Evolutionary conservation across 2,888 invertebrate genomes (phyloP).

Genomic region (Nebria salina): DNA sequence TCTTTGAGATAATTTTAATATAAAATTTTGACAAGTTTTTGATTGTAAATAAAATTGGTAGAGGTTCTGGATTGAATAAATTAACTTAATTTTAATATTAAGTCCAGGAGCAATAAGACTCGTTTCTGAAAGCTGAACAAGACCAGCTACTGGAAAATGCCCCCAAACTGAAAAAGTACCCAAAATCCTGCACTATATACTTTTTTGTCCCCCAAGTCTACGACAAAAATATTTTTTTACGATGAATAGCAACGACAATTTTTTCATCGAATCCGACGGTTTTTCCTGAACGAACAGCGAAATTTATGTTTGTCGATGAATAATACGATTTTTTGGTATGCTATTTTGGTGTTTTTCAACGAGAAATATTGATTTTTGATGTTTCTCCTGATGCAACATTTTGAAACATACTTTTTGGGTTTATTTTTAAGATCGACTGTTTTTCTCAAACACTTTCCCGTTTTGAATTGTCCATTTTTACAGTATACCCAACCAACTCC

Average conservation of each 20-base stretch:
- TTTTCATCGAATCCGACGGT: not conserved
- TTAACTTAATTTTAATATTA: not conserved
- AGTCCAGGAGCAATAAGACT: conserved; percentile 36
- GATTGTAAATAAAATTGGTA: not conserved
- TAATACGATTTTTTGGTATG: not conserved
- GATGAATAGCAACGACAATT: not conserved
- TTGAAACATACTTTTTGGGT: conserved; percentile 2
- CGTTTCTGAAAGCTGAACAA: conserved; percentile 39
- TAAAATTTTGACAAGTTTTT: not conserved
- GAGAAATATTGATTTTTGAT: conserved; percentile 42
- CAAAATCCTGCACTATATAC: not conserved
- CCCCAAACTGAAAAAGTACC: conserved; percentile 1
- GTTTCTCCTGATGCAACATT: conserved; percentile 26
- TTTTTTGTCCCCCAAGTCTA: conserved; percentile 6
- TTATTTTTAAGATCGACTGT: conserved; percentile 3
- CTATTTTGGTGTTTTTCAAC: not conserved
- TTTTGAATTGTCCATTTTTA: conserved; percentile 37
- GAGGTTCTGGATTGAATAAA: conserved; percentile 5
- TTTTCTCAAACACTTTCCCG: conserved; percentile 17
- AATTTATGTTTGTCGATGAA: not conserved
- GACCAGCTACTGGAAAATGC: conserved; percentile 30
- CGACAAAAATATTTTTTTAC: not conserved
- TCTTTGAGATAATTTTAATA: conserved; percentile 4
- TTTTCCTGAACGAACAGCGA: not conserved
- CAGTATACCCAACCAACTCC: conserved; percentile 12